Conservation (phyloP, 2,888 invertebrate species). For the Phengaris arion region DNA sequence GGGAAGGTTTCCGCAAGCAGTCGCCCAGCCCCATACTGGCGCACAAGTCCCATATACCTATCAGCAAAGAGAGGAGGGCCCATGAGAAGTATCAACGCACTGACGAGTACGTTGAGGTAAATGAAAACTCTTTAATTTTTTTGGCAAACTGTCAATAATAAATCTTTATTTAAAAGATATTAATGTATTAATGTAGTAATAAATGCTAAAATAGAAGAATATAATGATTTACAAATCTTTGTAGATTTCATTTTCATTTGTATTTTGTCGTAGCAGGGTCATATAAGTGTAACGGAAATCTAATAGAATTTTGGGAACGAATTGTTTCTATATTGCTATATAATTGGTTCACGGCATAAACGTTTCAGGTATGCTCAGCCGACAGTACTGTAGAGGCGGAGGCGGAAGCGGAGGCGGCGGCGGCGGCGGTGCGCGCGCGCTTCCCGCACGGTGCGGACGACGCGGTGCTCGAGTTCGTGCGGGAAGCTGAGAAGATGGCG, state of each 20-base stretch:
- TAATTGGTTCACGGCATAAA: too few relatives aligned
- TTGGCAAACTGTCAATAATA: too few relatives aligned
- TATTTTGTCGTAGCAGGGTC: too few relatives aligned
- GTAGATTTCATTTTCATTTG: too few relatives aligned
- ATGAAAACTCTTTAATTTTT: neutral
- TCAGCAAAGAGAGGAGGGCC: slow-evolving; percentile 48
- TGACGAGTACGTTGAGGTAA: slow-evolving; percentile 46
- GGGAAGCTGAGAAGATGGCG: slow-evolving; percentile 64
- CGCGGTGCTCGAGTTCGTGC: slow-evolving; percentile 47
- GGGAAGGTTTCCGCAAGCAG: slow-evolving; percentile 39
- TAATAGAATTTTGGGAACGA: too few relatives aligned
- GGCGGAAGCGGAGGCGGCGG: slow-evolving; percentile 34
- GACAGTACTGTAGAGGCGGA: slow-evolving; percentile 33
- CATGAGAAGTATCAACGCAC: slow-evolving; percentile 53
- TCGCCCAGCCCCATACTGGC: slow-evolving; percentile 45
- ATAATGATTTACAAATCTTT: too few relatives aligned
- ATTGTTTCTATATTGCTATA: too few relatives aligned
- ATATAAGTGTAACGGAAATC: too few relatives aligned
- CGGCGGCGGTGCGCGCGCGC: slow-evolving; percentile 40
- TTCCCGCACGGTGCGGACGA: slow-evolving; percentile 45
- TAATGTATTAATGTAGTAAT: too few relatives aligned
- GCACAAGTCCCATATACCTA: slow-evolving; percentile 46
- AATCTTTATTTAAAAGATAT: too few relatives aligned
- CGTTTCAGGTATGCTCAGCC: slow-evolving; percentile 31
- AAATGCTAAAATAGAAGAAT: too few relatives aligned